phyloP scores from a whole-genome alignment of 2,888 invertebrate species.

The Halictus ligatus region DNA sequence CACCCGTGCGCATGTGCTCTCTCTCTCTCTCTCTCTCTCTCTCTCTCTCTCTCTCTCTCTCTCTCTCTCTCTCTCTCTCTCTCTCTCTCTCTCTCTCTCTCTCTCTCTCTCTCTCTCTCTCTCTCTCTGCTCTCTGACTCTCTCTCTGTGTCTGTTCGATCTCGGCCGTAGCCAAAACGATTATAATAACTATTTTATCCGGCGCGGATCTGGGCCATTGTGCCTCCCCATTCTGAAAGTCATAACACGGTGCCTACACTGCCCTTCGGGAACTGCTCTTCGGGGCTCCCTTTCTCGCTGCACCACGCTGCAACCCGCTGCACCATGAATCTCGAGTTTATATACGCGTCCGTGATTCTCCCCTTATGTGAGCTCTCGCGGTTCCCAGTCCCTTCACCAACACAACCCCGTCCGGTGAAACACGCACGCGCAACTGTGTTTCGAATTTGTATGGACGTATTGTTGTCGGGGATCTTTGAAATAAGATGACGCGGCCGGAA shows the following conservation, averaged over 20 bases:
- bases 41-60: constrained; percentile 3
- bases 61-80: constrained; percentile 23
- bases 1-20: constrained; percentile 1
- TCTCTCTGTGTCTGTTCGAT: constrained; percentile 53
- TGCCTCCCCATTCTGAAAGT: constrained; percentile 83
- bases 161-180: constrained; percentile 79
- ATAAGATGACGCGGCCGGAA: background rate
- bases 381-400: constrained; percentile 21
- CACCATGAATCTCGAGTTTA: constrained; percentile 72
- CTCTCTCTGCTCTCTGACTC: constrained; percentile 26
- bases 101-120: constrained; percentile 22
- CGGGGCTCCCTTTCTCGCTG: constrained; percentile 56
- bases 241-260: constrained; percentile 83
- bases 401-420: background rate
- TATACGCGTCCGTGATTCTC: constrained; percentile 33
- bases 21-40: background rate
- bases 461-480: background rate
- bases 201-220: constrained; percentile 84
- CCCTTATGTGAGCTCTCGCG: constrained; percentile 35
- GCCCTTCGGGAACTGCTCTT: constrained; percentile 75
- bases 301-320: constrained; percentile 58
- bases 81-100: constrained; percentile 14
- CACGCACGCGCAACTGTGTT: background rate
- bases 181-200: constrained; percentile 85
- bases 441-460: constrained; percentile 14